phyloP scores from a whole-genome alignment of 2,113 vertebrate genomes.

The Entelurus aequoreus region DNA sequence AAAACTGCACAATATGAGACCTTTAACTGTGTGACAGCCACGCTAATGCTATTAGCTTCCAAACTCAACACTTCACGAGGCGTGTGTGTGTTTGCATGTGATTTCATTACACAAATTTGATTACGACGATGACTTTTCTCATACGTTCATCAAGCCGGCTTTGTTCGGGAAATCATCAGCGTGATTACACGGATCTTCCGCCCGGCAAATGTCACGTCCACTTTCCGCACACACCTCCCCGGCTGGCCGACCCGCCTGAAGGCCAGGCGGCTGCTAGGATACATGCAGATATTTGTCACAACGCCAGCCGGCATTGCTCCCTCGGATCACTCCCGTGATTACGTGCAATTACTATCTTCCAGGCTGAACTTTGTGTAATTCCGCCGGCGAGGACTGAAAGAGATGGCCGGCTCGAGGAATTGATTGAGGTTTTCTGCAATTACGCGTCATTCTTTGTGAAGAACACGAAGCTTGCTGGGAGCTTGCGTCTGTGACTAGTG shows the following conservation, averaged over 20 bases:
- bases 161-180: constrained; percentile 68
- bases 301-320: constrained; percentile 51
- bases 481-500: constrained; percentile 19
- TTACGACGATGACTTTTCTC: constrained; percentile 57
- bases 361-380: constrained; percentile 56
- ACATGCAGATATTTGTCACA: constrained; percentile 68
- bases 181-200: constrained; percentile 71
- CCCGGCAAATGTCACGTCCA: constrained; percentile 72
- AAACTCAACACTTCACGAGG: background rate
- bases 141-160: constrained; percentile 68
- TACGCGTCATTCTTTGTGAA: constrained; percentile 60
- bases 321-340: constrained; percentile 66
- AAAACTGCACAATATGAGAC: background rate
- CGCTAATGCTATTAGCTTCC: background rate
- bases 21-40: constrained; percentile 2
- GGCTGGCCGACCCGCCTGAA: constrained; percentile 30
- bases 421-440: constrained; percentile 70
- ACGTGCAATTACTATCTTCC: constrained; percentile 69
- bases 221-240: constrained; percentile 52
- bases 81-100: constrained; percentile 24
- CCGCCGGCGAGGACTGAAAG: constrained; percentile 56
- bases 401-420: constrained; percentile 48
- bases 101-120: constrained; percentile 53
- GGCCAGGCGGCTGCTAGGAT: constrained; percentile 49
- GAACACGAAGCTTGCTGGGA: constrained; percentile 42